A percentile compares a stretch with the other conserved stretches of the same genome.
These are phyloP conservation scores for Arenaria interpres DNA, from an alignment of 2,113 vertebrate genomes.

Conservation along the genomic window DNA sequence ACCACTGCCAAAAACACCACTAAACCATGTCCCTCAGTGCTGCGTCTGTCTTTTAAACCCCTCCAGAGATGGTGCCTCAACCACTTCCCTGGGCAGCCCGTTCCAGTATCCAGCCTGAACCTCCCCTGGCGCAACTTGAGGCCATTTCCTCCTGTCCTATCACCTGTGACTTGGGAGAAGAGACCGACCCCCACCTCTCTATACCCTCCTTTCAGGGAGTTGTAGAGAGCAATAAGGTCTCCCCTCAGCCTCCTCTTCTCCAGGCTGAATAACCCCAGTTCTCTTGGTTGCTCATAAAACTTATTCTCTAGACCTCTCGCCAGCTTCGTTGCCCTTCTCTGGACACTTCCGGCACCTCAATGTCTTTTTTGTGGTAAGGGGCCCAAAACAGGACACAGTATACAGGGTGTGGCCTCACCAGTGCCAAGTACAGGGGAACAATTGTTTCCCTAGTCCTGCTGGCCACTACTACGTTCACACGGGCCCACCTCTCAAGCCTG, in stretches of 20 bases:
- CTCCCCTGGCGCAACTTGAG: not conserved
- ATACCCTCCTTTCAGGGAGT: not conserved
- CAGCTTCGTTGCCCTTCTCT: not conserved
- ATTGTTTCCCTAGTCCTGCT: not conserved
- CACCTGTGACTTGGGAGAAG: not conserved
- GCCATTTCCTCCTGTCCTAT: not conserved
- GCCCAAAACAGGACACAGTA: not conserved
- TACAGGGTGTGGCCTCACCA: not conserved
- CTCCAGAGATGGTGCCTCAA: not conserved
- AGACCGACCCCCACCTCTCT: not conserved
- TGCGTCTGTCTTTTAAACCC: not conserved
- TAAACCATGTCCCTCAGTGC: not conserved
- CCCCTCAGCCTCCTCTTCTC: not conserved
- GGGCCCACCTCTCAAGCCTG: too few species aligned
- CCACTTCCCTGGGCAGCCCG: not conserved
- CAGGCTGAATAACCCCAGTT: not conserved
- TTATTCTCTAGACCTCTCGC: not conserved
- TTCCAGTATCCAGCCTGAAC: not conserved
- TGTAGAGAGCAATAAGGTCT: not conserved
- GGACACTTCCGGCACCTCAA: not conserved
- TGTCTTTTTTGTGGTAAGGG: not conserved
- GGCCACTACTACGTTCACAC: not conserved
- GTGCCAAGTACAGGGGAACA: not conserved
- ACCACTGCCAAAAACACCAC: not conserved
- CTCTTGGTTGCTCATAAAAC: not conserved